Conservation (phyloP, 2,888 invertebrate species). For the Macrophya annulata region DNA sequence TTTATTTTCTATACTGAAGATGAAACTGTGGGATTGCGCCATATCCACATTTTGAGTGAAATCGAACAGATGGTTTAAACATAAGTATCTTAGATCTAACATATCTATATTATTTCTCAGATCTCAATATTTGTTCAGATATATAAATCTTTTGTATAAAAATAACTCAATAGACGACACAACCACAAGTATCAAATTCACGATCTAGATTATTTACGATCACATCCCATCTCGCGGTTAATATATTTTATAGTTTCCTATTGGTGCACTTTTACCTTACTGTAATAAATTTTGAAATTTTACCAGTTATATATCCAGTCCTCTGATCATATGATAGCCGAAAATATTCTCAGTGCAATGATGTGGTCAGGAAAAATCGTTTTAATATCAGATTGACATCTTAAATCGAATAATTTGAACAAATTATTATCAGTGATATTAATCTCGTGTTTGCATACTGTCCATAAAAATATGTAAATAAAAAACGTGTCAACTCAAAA, state of each 20-base stretch:
- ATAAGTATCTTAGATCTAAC: no score
- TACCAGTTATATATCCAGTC: not conserved
- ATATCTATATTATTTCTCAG: not conserved
- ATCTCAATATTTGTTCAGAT: conserved; percentile 7
- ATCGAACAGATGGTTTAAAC: conserved; percentile 35
- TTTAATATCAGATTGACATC: not conserved
- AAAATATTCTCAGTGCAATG: not conserved
- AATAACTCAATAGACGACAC: not conserved
- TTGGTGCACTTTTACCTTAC: not conserved
- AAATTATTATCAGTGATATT: not conserved
- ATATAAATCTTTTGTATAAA: not conserved
- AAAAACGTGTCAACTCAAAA: not conserved
- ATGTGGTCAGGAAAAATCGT: not conserved
- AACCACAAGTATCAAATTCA: not conserved
- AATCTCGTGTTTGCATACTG: not conserved
- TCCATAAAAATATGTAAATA: not conserved
- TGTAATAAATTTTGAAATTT: no score
- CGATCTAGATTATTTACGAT: conserved; percentile 15
- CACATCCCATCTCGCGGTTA: not conserved
- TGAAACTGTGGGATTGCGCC: not conserved
- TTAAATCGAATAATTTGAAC: not conserved
- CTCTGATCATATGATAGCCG: not conserved
- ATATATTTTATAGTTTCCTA: not conserved
- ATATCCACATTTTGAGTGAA: conserved; percentile 12
- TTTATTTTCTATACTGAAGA: not conserved